Conservation (phyloP, 2,888 invertebrate species). For the Drosophila leonis region DNA sequence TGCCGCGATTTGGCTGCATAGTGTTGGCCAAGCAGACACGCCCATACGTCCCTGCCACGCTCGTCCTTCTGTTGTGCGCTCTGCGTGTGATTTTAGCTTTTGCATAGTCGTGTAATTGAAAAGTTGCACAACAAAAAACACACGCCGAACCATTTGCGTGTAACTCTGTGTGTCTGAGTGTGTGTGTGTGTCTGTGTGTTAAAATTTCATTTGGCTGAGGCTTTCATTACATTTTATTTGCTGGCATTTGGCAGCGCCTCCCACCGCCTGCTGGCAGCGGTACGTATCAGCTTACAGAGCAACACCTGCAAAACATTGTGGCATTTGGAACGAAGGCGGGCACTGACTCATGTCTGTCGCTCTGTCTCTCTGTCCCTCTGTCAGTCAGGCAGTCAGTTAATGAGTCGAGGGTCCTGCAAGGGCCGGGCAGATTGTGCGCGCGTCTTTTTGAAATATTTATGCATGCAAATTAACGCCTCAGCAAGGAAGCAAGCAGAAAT, state of each 20-base stretch:
- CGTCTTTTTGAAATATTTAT: constrained; percentile 67
- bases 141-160: constrained; percentile 16
- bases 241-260: constrained; percentile 36
- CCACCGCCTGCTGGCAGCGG: constrained; percentile 7
- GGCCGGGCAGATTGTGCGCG: constrained; percentile 40
- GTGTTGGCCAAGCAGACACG: not conserved
- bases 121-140: constrained; percentile 54
- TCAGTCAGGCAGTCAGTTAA: not conserved
- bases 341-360: not conserved
- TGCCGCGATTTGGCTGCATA: constrained; percentile 12
- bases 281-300: constrained; percentile 27
- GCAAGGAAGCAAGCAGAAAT: constrained; percentile 35
- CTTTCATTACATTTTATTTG: constrained; percentile 70
- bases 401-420: constrained; percentile 7
- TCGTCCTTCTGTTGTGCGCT: not conserved
- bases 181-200: constrained; percentile 35
- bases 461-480: constrained; percentile 67
- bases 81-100: constrained; percentile 61
- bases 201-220: constrained; percentile 61
- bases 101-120: constrained; percentile 63
- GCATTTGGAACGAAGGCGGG: not conserved
- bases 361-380: not conserved
- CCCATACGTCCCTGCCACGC: not conserved
- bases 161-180: not conserved
- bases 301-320: constrained; percentile 36